phyloP scores from a whole-genome alignment of 1,140 invertebrate species.

The Eriocheir sinensis region DNA sequence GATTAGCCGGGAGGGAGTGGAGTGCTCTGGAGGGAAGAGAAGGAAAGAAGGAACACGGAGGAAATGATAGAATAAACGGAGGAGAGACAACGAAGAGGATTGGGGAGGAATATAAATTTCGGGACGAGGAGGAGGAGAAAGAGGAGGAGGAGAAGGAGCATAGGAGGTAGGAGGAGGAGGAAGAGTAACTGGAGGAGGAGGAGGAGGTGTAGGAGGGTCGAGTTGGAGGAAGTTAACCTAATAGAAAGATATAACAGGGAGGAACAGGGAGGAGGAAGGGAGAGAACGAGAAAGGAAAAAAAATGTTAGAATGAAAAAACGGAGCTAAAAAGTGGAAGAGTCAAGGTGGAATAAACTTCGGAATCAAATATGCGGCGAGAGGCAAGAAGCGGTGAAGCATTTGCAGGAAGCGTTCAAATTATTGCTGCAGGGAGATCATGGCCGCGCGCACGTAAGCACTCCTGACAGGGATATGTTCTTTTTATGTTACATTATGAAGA shows the following conservation, averaged over 20 bases:
- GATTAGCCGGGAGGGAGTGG: not conserved
- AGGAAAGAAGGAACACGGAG: not conserved
- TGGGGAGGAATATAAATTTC: not conserved
- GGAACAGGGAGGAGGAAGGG: not conserved
- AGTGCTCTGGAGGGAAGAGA: not conserved
- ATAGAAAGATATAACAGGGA: conserved; percentile 5
- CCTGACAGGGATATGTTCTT: too few relatives aligned
- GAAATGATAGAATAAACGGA: not conserved
- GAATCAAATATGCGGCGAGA: not conserved
- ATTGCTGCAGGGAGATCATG: not conserved
- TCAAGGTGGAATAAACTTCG: not conserved
- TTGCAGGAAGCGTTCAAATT: not conserved
- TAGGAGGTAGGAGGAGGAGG: not conserved
- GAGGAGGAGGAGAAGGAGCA: not conserved
- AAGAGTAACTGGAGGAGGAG: not conserved
- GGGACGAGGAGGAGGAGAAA: not conserved
- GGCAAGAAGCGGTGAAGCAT: not conserved
- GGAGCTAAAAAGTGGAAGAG: not conserved
- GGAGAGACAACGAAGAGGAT: not conserved
- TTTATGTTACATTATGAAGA: too few relatives aligned
- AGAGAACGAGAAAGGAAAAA: not conserved
- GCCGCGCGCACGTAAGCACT: too few relatives aligned
- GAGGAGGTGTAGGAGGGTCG: too few relatives aligned
- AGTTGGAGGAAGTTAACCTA: conserved; percentile 15
- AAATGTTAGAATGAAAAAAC: conserved; percentile 3